These are phyloP conservation scores for Chrysomela aeneicollis DNA, from an alignment of 2,888 invertebrate genomes.

Conservation along the genomic window DNA sequence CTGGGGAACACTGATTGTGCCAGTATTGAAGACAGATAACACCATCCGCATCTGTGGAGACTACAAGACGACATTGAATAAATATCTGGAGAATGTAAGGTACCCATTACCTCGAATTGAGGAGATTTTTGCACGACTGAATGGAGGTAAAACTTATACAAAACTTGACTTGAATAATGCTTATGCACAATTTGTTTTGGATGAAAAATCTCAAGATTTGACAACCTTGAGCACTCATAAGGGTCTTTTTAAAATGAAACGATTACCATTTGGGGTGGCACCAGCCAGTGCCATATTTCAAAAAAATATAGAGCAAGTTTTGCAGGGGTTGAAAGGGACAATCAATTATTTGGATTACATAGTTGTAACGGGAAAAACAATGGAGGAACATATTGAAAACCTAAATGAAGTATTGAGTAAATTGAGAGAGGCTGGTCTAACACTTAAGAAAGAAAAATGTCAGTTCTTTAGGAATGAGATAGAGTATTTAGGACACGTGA, in stretches of 20 bases:
- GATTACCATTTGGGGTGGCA: no score
- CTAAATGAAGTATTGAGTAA: neutral
- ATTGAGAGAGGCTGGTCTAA: neutral
- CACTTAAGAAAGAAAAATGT: neutral
- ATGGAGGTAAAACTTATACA: constrained; percentile 16
- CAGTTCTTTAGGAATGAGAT: neutral
- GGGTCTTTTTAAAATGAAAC: constrained; percentile 20
- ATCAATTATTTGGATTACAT: no score
- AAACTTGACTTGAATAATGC: constrained; percentile 23
- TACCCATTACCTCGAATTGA: constrained; percentile 25
- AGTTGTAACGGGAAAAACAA: neutral
- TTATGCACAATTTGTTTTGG: constrained; percentile 23
- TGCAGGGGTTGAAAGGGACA: neutral
- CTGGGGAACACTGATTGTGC: constrained; percentile 19
- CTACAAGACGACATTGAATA: constrained; percentile 22
- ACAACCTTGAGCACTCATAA: constrained; percentile 17
- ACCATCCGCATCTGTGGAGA: constrained; percentile 24
- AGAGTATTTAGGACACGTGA: neutral
- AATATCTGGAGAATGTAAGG: constrained; percentile 18
- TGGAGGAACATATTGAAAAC: neutral
- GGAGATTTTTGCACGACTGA: constrained; percentile 19
- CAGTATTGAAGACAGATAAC: constrained; percentile 18
- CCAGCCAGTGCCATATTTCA: constrained; percentile 54
- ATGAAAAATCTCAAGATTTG: constrained; percentile 8
- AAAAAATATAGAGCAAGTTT: neutral